phyloP scores from a whole-genome alignment of 2,888 invertebrate species.

The Agrotis exclamationis region DNA sequence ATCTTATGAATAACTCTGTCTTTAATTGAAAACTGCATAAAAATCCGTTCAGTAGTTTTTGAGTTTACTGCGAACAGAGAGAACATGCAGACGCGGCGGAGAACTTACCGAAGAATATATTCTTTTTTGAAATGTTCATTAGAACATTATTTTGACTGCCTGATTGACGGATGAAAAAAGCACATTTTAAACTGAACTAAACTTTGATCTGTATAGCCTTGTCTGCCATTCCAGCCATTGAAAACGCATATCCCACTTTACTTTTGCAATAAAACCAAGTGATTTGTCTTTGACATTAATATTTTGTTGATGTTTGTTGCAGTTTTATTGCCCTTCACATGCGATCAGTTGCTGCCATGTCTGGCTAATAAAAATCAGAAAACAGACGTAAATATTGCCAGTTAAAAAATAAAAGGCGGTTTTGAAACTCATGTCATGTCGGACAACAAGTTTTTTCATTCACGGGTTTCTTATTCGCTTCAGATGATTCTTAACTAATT shows the following conservation, averaged over 20 bases:
- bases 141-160: no score
- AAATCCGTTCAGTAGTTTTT: no score
- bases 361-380: constrained; percentile 8
- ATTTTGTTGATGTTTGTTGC: constrained; percentile 46
- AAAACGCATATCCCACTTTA: constrained; percentile 13
- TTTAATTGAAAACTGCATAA: no score
- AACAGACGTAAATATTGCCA: constrained; percentile 9
- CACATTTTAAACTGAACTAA: background rate
- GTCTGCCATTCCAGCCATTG: background rate
- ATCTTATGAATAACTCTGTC: no score
- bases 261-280: constrained; percentile 32
- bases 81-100: no score
- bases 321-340: constrained; percentile 45
- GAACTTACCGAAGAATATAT: no score
- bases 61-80: no score
- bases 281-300: constrained; percentile 50
- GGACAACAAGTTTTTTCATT: background rate
- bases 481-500: no score
- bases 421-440: background rate
- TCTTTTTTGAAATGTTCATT: no score
- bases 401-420: background rate
- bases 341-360: constrained; percentile 9
- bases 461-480: background rate
- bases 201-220: background rate
- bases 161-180: background rate